phyloP scores from a whole-genome alignment of 2,888 invertebrate species.

The Eupithecia centaureata region DNA sequence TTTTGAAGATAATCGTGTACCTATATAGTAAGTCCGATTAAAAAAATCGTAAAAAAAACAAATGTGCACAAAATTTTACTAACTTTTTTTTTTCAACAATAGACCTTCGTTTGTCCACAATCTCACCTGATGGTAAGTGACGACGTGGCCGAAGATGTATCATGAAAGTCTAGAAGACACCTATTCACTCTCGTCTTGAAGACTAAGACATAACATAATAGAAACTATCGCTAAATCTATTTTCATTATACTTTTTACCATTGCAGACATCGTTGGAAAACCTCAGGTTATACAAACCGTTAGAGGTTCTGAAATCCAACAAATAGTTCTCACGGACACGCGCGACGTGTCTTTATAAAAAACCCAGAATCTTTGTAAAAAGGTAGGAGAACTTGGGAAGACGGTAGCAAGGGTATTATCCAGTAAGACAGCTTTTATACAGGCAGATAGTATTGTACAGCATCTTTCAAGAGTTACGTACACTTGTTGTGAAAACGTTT shows the following conservation, averaged over 20 bases:
- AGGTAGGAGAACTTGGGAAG: constrained; percentile 43
- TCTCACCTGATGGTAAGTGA: too few species aligned
- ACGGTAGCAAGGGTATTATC: constrained; percentile 72
- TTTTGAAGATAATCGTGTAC: too few species aligned
- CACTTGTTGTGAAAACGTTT: constrained; percentile 1
- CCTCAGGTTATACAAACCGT: constrained; percentile 39
- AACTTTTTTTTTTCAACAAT: too few species aligned
- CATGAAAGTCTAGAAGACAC: too few species aligned
- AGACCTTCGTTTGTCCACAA: too few species aligned
- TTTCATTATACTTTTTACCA: background rate
- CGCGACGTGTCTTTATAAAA: constrained; percentile 59
- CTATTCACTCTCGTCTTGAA: too few species aligned
- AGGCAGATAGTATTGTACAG: constrained; percentile 45
- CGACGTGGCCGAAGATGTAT: too few species aligned
- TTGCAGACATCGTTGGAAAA: background rate
- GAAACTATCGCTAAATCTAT: background rate
- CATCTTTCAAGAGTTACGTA: constrained; percentile 58
- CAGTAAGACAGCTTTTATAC: constrained; percentile 44
- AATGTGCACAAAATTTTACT: too few species aligned
- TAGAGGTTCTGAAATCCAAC: constrained; percentile 47
- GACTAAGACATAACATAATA: too few species aligned
- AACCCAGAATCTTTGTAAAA: constrained; percentile 38
- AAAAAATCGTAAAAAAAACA: too few species aligned
- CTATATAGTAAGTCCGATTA: too few species aligned
- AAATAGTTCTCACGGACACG: constrained; percentile 79